Evolutionary conservation across 1,140 invertebrate species (phyloP).

Genomic region (Notospermus geniculatus): DNA sequence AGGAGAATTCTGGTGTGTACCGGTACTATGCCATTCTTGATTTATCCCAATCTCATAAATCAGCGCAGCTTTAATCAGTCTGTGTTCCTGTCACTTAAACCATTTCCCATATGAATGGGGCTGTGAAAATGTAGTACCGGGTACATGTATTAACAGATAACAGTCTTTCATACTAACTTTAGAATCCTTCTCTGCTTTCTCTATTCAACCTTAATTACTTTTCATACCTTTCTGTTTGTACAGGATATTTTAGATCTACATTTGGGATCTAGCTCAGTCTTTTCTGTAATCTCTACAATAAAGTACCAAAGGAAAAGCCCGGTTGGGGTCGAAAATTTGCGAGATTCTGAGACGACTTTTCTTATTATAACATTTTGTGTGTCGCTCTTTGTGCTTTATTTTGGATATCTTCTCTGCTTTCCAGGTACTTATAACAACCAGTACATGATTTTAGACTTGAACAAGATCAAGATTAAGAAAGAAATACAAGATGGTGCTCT

Average conservation of each 20-base stretch:
- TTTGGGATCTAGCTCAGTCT: no score
- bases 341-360: no score
- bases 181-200: neutral
- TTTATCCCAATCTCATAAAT: no score
- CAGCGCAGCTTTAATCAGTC: neutral
- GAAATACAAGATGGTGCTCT: conserved; percentile 43
- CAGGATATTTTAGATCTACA: no score
- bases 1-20: conserved; percentile 48
- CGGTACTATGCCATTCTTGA: neutral
- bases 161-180: neutral
- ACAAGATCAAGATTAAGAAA: conserved; percentile 35
- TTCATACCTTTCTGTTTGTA: no score
- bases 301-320: no score
- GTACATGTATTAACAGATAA: neutral
- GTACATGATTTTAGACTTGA: conserved; percentile 54
- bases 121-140: neutral
- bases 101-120: neutral
- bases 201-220: neutral
- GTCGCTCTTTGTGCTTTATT: no score
- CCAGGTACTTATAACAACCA: conserved; percentile 56
- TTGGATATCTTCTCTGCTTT: neutral
- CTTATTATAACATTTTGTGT: no score
- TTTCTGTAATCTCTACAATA: no score
- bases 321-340: no score
- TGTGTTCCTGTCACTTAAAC: neutral